phyloP scores from a whole-genome alignment of 2,113 vertebrate species.

The Arizona elegans region DNA sequence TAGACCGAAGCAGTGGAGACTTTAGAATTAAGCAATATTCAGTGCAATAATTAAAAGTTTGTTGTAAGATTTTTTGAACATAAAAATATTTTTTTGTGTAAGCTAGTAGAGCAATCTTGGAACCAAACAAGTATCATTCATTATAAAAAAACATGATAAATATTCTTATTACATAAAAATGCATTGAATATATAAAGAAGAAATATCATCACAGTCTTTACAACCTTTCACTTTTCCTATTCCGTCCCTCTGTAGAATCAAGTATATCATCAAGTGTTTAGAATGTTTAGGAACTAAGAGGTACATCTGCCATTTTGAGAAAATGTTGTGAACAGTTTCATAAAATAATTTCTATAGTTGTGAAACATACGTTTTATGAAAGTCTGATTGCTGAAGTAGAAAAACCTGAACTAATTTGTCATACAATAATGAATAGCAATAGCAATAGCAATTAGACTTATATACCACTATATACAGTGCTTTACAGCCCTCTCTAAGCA shows the following conservation, averaged over 20 bases:
- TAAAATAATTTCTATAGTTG: background rate
- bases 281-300: background rate
- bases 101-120: background rate
- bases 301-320: background rate
- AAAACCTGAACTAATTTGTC: background rate
- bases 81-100: background rate
- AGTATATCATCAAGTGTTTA: background rate
- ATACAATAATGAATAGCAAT: background rate
- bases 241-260: background rate
- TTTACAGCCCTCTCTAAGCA: no score
- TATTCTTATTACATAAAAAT: background rate
- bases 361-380: background rate
- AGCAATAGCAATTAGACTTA: no score
- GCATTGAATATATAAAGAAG: background rate
- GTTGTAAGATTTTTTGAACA: background rate
- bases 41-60: background rate
- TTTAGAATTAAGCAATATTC: background rate
- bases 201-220: background rate
- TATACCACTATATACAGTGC: no score
- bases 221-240: background rate
- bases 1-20: background rate
- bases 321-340: no score
- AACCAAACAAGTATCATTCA: background rate
- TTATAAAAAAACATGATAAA: background rate
- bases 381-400: background rate